Evolutionary conservation across 2,113 vertebrate genomes (phyloP), one percentile per base, ranked within the genome.

Genomic region (Ceyx cyanopectus): DNA sequence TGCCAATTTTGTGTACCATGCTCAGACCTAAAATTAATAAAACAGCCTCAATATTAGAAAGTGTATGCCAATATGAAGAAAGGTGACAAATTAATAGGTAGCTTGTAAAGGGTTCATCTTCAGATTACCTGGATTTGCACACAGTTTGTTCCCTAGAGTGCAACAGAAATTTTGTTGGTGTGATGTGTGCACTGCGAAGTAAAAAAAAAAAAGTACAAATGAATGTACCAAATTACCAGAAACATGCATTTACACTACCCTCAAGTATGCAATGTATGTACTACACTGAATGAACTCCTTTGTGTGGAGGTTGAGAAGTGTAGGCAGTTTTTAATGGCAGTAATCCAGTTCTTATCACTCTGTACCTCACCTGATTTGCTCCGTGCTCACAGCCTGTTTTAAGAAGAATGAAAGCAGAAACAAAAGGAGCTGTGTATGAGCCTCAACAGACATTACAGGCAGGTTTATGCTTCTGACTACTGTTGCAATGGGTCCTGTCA

Each of bases 351-450:
- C 43, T 4, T 23, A 21, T 34, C 34, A 65, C 7, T 5, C n/a
- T 43, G 8, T 24, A 21, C 15, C n/a, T 40, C n/a, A 58, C 50
- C 41, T 56, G 34, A 40, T 62, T 43, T 53, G 13, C 60, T 17
- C 60, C 0, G 0, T 53, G n/a, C 20, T 50, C 20, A 11, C 1
- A 1, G 54, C 41, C 27, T 14, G 6, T 58, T 69, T 58, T 77
- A 26, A 84, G 37, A 29, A 72, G 22, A 48, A 45, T 45, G 43
- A 45, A 45, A 45, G 43, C 43, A 45, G 43, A 10, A 45, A 45
- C 43, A 45, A 45, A 45, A 45, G 43, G 43, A 45, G 43, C 43
- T 45, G 43, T 45, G 43, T 45, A 45, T 45, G 43, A 45, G 43
- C 43, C 43, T 45, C 10, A 45, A 45, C 43, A 45, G 43, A 45